phyloP scores from a whole-genome alignment of 2,888 invertebrate species.

The Lithophane socia region DNA sequence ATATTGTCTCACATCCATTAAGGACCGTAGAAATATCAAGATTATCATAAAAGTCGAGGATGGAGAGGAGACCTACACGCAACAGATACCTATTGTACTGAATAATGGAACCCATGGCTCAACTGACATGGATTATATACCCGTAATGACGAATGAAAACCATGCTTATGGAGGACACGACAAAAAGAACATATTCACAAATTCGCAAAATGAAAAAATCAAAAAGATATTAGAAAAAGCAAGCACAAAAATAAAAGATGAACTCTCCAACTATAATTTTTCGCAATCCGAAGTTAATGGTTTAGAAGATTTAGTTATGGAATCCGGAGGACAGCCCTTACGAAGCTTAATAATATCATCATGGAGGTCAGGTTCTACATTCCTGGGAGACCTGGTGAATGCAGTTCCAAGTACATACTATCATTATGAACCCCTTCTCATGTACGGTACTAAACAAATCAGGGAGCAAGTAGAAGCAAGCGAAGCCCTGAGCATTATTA shows the following conservation, averaged over 20 bases:
- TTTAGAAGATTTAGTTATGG: conserved; percentile 92
- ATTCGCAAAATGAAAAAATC: conserved; percentile 62
- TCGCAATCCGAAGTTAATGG: conserved; percentile 84
- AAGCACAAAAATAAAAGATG: conserved; percentile 79
- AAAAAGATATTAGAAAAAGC: conserved; percentile 83
- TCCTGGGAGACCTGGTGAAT: conserved; percentile 95
- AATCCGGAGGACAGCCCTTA: conserved; percentile 93
- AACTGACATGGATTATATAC: neutral
- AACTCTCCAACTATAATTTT: conserved; percentile 83
- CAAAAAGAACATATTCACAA: neutral
- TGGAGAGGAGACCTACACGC: conserved; percentile 79
- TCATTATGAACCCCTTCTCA: conserved; percentile 97
- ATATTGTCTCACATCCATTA: conserved; percentile 80
- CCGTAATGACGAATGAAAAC: neutral
- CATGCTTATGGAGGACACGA: neutral
- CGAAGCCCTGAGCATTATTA: conserved; percentile 92
- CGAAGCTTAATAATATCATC: conserved; percentile 95
- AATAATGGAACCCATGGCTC: conserved; percentile 74
- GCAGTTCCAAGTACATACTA: conserved; percentile 96
- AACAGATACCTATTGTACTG: conserved; percentile 71
- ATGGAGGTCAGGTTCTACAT: conserved; percentile 97
- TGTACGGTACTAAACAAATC: conserved; percentile 95
- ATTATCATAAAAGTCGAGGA: conserved; percentile 90
- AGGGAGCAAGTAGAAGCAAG: conserved; percentile 93
- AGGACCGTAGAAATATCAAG: conserved; percentile 82